Evolutionary conservation across 2,797 vertebrate genomes (phyloP), one percentile per base, ranked within the genome.

Genomic region (Phoeniculus purpureus): DNA sequence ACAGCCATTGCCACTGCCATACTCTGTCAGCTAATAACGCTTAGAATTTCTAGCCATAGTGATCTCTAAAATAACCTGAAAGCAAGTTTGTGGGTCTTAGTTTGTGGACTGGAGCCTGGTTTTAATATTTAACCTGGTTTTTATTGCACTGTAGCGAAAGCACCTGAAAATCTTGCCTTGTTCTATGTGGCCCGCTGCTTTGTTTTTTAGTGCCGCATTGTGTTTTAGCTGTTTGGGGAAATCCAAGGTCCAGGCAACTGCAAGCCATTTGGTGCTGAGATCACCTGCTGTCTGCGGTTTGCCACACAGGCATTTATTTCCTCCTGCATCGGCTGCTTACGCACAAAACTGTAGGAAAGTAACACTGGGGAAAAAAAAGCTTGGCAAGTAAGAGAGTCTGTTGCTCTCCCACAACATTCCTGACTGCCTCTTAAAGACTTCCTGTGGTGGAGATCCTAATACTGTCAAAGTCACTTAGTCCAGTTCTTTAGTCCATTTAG

Each of bases 401-500:
- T 76, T 94, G 23, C 29, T 82, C 62, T 92, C 76, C 79, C 90
- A 92, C 90, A 90, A 27, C 72, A 92, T 94, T 96, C 90, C 86
- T 92, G 58, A 65, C 58, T 72, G 62, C 65, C 81, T 94, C 62
- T 74, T 79, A 83, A 93, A 70, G n/a, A 29, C 4, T 94, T 80
- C 12, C 51, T 5, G 2, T 34, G 48, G 71, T 85, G 73, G n/a
- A 75, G 68, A 87, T 68, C 1, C 43, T 75, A n/a, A 67, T 82
- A 20, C 18, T 68, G 62, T 72, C 43, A 56, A 90, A 90, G 23
- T 40, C 5, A 40, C 55, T 87, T 78, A 61, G 87, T 81, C 21
- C 31, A 56, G 8, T 65, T 45, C 16, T 78, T 89, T 37, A 71
- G 11, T 51, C 54, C 72, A 81, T 67, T 77, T 74, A 72, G n/a